Evolutionary conservation across 2,888 invertebrate genomes (phyloP).

Genomic region (Rhagophthalmus giganteus): DNA sequence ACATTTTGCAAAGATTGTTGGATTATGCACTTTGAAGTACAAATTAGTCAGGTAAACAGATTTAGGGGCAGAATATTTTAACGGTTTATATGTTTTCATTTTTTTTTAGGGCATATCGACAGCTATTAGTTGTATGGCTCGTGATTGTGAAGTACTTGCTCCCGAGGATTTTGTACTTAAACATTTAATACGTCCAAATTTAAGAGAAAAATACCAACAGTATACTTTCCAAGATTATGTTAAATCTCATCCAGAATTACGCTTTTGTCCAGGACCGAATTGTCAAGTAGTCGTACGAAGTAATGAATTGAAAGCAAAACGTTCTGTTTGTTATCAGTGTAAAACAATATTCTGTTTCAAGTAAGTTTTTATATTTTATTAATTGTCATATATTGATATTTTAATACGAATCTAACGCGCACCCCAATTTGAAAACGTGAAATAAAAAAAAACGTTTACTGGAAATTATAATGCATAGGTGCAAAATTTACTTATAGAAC

Average conservation of each 20-base stretch:
- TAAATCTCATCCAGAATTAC: slow-evolving; percentile 84
- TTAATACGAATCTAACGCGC: too few species aligned
- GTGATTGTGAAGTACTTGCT: slow-evolving; percentile 90
- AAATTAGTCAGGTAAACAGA: slow-evolving; percentile 90
- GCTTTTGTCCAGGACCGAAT: slow-evolving; percentile 96
- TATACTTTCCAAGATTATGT: slow-evolving; percentile 97
- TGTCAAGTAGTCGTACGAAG: slow-evolving; percentile 89
- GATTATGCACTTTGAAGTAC: slow-evolving; percentile 94
- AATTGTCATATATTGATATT: too few species aligned
- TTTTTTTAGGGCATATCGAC: slow-evolving; percentile 67
- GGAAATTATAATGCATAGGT: too few species aligned
- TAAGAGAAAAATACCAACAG: slow-evolving; percentile 92
- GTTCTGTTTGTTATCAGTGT: slow-evolving; percentile 87
- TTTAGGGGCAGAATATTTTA: too few species aligned
- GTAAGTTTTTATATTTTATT: too few species aligned
- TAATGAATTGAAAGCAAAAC: slow-evolving; percentile 78
- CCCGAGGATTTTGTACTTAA: slow-evolving; percentile 94
- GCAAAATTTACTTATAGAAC: too few species aligned
- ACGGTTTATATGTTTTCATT: too few species aligned
- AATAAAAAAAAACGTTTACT: too few species aligned
- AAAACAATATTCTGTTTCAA: slow-evolving; percentile 86
- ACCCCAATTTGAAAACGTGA: too few species aligned
- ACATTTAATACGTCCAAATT: slow-evolving; percentile 77
- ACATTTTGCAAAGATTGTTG: slow-evolving; percentile 96
- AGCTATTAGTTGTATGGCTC: slow-evolving; percentile 97